Conservation (phyloP, 2,888 invertebrate species). For the Hedya salicella region DNA sequence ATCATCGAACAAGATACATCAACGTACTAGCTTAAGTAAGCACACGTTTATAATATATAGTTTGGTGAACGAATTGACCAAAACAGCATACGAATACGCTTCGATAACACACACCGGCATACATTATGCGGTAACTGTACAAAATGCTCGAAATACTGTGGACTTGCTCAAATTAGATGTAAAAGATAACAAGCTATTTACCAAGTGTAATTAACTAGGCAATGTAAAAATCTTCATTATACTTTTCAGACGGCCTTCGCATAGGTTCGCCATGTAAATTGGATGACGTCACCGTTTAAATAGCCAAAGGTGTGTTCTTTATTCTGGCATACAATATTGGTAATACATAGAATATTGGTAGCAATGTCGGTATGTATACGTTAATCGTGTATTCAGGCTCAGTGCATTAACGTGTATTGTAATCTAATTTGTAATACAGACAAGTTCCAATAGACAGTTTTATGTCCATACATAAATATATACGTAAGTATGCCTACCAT, state of each 20-base stretch:
- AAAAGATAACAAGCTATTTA: conserved; percentile 1
- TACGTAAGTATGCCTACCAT: background rate
- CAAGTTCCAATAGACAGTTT: background rate
- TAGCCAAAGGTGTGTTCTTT: conserved; percentile 42
- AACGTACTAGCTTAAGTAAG: too few species aligned
- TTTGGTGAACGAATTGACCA: too few species aligned
- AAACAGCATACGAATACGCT: too few species aligned
- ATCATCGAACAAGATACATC: too few species aligned
- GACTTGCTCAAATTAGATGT: background rate
- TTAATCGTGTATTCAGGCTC: background rate
- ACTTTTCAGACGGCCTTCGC: conserved; percentile 30
- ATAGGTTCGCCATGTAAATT: conserved; percentile 21
- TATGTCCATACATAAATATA: background rate
- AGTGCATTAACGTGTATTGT: conserved; percentile 2
- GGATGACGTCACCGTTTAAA: conserved; percentile 34
- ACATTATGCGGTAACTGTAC: too few species aligned
- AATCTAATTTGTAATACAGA: background rate
- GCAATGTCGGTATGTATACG: background rate
- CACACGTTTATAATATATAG: too few species aligned
- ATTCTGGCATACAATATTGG: conserved; percentile 6
- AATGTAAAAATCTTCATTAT: conserved; percentile 13
- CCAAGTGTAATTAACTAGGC: conserved; percentile 19
- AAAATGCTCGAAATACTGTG: background rate
- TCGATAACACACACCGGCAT: too few species aligned
- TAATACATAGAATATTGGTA: conserved; percentile 20